Evolutionary conservation across 1,140 invertebrate species (phyloP).

Genomic region (Drosophila setifemur): DNA sequence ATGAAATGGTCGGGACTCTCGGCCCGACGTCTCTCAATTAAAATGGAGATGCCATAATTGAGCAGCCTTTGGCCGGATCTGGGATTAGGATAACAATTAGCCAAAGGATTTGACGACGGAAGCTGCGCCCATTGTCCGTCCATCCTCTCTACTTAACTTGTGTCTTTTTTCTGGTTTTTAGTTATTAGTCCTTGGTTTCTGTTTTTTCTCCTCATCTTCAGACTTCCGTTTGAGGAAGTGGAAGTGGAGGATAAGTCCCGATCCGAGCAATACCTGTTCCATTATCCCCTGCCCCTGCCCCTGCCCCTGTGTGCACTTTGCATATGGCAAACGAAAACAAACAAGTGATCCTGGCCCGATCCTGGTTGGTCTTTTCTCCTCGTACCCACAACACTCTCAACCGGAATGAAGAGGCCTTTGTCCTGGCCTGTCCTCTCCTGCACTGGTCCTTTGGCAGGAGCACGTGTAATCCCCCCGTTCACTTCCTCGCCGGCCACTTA

Average conservation of each 20-base stretch:
- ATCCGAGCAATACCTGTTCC: conserved; percentile 28
- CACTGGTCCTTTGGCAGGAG: too few relatives aligned
- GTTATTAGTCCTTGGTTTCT: neutral
- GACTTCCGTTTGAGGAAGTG: conserved; percentile 56
- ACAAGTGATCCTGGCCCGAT: conserved; percentile 40
- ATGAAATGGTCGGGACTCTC: conserved; percentile 23
- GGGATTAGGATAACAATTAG: conserved; percentile 69
- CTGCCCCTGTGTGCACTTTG: conserved; percentile 56
- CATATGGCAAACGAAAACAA: conserved; percentile 48
- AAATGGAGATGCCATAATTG: conserved; percentile 73
- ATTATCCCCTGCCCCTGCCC: conserved; percentile 19
- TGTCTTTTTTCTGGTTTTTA: conserved; percentile 53
- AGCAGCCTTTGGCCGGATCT: conserved; percentile 46
- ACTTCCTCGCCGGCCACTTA: conserved; percentile 42
- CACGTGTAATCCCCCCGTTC: conserved; percentile 43
- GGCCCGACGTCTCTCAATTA: conserved; percentile 53
- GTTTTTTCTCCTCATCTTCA: neutral
- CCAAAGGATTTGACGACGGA: conserved; percentile 75
- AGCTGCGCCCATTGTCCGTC: conserved; percentile 44
- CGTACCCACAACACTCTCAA: neutral
- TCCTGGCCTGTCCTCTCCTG: neutral
- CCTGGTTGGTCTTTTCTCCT: conserved; percentile 38
- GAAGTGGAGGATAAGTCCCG: conserved; percentile 33
- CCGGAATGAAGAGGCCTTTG: conserved; percentile 9
- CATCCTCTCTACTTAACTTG: conserved; percentile 70